Percentiles rank a stretch among this genome's conserved stretches.
These are phyloP conservation scores for Caenorhabditis japonica DNA, from an alignment of 2,888 invertebrate species.

Conservation along the genomic window DNA sequence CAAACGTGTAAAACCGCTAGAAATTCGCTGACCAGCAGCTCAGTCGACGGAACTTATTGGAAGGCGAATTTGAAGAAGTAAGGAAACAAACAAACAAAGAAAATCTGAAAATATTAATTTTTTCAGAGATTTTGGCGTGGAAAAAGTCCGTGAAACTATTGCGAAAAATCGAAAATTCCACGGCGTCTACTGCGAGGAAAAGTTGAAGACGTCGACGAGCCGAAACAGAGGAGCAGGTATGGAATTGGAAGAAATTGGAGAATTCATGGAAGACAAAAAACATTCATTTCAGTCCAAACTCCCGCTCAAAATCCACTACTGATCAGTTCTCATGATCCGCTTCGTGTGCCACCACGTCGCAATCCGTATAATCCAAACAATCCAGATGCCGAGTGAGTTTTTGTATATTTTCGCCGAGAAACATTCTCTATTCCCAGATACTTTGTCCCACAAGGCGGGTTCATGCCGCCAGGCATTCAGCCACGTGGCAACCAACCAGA, in stretches of 20 bases:
- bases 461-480: slow-evolving; percentile 23
- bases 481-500: slow-evolving; percentile 15
- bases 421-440: slow-evolving; percentile 4
- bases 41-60: slow-evolving; percentile 41
- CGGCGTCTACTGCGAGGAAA: slow-evolving; percentile 23
- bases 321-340: slow-evolving; percentile 7
- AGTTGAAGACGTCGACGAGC: background rate
- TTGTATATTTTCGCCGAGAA: background rate
- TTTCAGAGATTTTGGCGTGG: slow-evolving; percentile 24
- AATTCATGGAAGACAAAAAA: too few species aligned
- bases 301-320: slow-evolving; percentile 5
- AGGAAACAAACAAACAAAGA: too few species aligned
- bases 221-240: background rate
- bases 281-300: background rate
- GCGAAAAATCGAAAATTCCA: slow-evolving; percentile 14
- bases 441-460: slow-evolving; percentile 28
- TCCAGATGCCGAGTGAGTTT: slow-evolving; percentile 32
- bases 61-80: slow-evolving; percentile 24
- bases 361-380: slow-evolving; percentile 3
- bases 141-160: slow-evolving; percentile 24
- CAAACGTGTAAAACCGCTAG: slow-evolving; percentile 2
- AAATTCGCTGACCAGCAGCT: slow-evolving; percentile 7
- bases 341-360: slow-evolving; percentile 5
- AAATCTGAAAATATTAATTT: too few species aligned
- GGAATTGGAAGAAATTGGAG: too few species aligned